Conservation (phyloP, 2,113 vertebrate genomes). For the Corythaixoides concolor region DNA sequence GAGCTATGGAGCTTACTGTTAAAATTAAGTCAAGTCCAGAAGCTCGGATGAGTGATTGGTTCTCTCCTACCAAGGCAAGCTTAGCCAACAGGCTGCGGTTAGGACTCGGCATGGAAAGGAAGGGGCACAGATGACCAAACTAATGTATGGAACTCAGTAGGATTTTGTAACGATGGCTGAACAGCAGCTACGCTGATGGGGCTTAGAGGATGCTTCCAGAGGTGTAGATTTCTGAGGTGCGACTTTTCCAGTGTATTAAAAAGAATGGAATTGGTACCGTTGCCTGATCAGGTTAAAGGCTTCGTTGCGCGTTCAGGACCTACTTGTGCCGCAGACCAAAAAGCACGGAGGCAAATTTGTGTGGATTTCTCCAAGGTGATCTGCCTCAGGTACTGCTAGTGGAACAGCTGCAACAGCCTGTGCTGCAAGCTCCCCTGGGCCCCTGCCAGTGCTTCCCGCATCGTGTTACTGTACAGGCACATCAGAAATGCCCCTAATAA, state of each 20-base stretch:
- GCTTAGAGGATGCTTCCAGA: neutral
- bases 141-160: rapidly evolving
- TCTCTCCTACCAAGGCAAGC: neutral
- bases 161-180: rapidly evolving
- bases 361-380: too few relatives aligned
- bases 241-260: neutral
- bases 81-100: rapidly evolving
- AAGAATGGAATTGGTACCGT: too few relatives aligned
- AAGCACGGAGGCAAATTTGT: too few relatives aligned
- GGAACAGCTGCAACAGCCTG: neutral
- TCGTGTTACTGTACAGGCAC: neutral
- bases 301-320: too few relatives aligned
- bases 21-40: neutral
- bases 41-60: neutral
- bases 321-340: too few relatives aligned
- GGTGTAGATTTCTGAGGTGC: neutral
- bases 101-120: neutral
- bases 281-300: too few relatives aligned
- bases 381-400: neutral
- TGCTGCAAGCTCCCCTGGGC: neutral
- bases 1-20: neutral
- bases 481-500: neutral
- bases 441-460: neutral
- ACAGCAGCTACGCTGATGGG: neutral
- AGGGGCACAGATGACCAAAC: neutral